phyloP scores from a whole-genome alignment of 2,113 vertebrate genomes.

The Abramis brama region DNA sequence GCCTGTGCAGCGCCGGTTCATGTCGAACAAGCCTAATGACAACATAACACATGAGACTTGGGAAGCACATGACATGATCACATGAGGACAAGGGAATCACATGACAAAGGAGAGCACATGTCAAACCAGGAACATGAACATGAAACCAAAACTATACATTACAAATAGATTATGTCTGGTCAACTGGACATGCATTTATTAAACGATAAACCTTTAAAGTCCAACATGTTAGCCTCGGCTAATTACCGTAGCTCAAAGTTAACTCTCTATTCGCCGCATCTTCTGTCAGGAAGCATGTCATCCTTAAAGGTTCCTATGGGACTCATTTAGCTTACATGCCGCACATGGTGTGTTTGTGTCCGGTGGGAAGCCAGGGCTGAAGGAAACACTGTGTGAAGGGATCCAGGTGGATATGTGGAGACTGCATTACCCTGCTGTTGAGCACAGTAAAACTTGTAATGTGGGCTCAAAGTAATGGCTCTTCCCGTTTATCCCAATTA shows the following conservation, averaged over 20 bases:
- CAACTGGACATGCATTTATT: not conserved
- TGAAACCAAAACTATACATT: too few relatives aligned
- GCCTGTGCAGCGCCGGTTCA: too few relatives aligned
- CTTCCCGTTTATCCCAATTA: conserved; percentile 48
- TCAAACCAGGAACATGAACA: too few relatives aligned
- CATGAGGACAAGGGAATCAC: too few relatives aligned
- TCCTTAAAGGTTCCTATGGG: not conserved
- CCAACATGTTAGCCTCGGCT: not conserved
- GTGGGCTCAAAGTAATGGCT: conserved; percentile 21
- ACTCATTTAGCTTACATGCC: conserved; percentile 4
- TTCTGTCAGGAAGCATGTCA: not conserved
- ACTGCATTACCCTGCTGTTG: not conserved
- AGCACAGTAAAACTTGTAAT: conserved; percentile 17
- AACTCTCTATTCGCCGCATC: not conserved
- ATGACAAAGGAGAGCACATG: too few relatives aligned
- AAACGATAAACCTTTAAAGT: not conserved
- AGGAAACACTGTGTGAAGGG: not conserved
- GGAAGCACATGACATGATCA: too few relatives aligned
- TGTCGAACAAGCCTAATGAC: too few relatives aligned
- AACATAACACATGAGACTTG: too few relatives aligned
- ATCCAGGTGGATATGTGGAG: not conserved
- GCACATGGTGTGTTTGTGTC: not conserved
- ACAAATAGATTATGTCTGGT: not conserved
- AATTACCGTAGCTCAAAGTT: not conserved
- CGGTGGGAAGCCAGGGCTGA: not conserved